phyloP scores from a whole-genome alignment of 2,888 invertebrate genomes.

The Ecdyonurus torrentis region DNA sequence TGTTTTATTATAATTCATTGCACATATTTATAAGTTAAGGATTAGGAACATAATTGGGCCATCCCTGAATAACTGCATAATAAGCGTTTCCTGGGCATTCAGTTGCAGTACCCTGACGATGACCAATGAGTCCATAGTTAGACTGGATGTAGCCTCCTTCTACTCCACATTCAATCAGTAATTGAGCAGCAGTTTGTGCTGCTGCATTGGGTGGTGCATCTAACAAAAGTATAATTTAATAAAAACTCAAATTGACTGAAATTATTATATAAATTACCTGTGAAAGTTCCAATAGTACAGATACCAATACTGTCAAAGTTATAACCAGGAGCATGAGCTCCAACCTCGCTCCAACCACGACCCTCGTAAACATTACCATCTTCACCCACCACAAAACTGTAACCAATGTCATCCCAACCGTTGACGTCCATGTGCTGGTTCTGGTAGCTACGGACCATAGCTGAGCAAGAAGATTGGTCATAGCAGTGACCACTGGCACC shows the following conservation, averaged over 20 bases:
- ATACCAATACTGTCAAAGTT: slow-evolving; percentile 31
- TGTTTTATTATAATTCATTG: no score
- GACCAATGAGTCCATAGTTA: slow-evolving; percentile 46
- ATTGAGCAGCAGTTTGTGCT: slow-evolving; percentile 38
- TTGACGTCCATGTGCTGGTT: slow-evolving; percentile 24
- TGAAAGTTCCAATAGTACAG: slow-evolving; percentile 34
- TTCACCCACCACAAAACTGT: slow-evolving; percentile 32
- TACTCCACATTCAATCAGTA: slow-evolving; percentile 43
- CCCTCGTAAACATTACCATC: slow-evolving; percentile 31
- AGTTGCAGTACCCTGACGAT: slow-evolving; percentile 41
- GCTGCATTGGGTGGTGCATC: slow-evolving; percentile 38
- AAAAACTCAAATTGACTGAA: not conserved
- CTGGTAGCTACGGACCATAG: slow-evolving; percentile 24
- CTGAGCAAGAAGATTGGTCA: slow-evolving; percentile 19
- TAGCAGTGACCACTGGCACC: slow-evolving; percentile 22
- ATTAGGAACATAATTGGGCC: slow-evolving; percentile 33
- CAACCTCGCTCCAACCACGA: slow-evolving; percentile 28
- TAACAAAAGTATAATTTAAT: slow-evolving; percentile 19
- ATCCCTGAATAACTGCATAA: slow-evolving; percentile 39
- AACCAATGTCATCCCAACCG: slow-evolving; percentile 27
- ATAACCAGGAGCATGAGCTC: slow-evolving; percentile 27
- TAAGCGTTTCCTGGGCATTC: slow-evolving; percentile 50
- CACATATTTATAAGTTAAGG: no score
- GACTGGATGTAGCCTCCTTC: slow-evolving; percentile 36
- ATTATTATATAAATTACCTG: slow-evolving; percentile 16